These are phyloP conservation scores for Galleria mellonella DNA, from an alignment of 1,140 invertebrate species.

Conservation along the genomic window DNA sequence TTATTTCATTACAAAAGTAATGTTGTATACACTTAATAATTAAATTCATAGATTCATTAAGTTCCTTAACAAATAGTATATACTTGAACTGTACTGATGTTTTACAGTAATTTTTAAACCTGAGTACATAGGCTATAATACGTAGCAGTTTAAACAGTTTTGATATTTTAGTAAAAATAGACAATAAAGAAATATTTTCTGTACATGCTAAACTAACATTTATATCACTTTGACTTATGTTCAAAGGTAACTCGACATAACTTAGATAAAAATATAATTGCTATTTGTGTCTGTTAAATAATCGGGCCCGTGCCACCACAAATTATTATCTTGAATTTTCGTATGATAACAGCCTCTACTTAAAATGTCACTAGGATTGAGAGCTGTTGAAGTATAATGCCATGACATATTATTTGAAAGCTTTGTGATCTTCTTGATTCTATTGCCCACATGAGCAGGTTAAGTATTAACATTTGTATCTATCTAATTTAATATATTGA, in stretches of 20 bases:
- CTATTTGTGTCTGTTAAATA: constrained; percentile 1
- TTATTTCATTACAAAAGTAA: constrained; percentile 3
- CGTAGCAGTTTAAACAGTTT: background rate
- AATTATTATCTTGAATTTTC: background rate
- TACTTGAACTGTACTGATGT: background rate
- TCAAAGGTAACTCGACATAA: background rate
- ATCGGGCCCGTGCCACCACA: constrained; percentile 8
- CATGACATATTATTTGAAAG: background rate
- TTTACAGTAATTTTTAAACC: constrained; percentile 5
- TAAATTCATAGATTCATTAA: background rate
- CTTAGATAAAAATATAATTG: background rate
- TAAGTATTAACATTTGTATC: constrained; percentile 1
- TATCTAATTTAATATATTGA: constrained; percentile 6
- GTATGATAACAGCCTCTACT: constrained; percentile 3
- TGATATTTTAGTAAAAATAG: constrained; percentile 1
- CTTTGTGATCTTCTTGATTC: constrained; percentile 7
- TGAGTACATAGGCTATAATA: constrained; percentile 1
- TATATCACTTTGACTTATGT: background rate
- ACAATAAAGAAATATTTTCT: background rate
- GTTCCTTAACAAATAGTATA: background rate
- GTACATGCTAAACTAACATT: background rate
- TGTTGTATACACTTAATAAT: constrained; percentile 1
- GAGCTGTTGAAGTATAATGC: background rate
- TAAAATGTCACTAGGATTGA: constrained; percentile 9
- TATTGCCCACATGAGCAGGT: constrained; percentile 5